phyloP scores from a whole-genome alignment of 2,888 invertebrate species.

The Euphydryas editha region DNA sequence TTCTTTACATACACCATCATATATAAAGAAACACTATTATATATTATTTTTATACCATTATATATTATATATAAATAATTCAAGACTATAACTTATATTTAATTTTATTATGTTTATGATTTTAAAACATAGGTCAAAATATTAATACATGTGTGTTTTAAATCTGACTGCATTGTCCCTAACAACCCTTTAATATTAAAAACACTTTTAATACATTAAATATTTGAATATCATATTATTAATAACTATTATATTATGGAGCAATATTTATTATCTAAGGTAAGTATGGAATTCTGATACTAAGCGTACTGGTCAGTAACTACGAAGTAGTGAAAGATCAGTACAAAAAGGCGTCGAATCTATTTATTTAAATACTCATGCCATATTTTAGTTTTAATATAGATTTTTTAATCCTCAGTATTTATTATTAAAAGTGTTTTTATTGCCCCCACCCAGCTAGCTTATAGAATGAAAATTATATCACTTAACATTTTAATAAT shows the following conservation, averaged over 20 bases:
- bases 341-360: neutral
- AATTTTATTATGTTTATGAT: neutral
- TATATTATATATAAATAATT: no score
- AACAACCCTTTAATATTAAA: slow-evolving; percentile 21
- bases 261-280: neutral
- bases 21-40: no score
- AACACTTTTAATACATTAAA: slow-evolving; percentile 30
- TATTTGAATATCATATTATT: neutral
- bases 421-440: slow-evolving; percentile 37
- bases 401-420: neutral
- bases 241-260: neutral
- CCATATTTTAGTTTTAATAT: no score
- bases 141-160: slow-evolving; percentile 21
- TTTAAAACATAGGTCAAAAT: neutral
- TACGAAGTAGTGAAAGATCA: neutral
- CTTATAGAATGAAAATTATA: slow-evolving; percentile 21
- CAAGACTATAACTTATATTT: neutral
- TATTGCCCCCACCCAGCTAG: slow-evolving; percentile 33
- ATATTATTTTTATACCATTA: no score
- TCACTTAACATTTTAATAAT: slow-evolving; percentile 25
- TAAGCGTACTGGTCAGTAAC: neutral
- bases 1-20: no score
- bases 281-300: neutral
- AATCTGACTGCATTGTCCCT: slow-evolving; percentile 13
- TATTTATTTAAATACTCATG: no score